phyloP scores from a whole-genome alignment of 1,140 invertebrate species.

The Ericerus pela region DNA sequence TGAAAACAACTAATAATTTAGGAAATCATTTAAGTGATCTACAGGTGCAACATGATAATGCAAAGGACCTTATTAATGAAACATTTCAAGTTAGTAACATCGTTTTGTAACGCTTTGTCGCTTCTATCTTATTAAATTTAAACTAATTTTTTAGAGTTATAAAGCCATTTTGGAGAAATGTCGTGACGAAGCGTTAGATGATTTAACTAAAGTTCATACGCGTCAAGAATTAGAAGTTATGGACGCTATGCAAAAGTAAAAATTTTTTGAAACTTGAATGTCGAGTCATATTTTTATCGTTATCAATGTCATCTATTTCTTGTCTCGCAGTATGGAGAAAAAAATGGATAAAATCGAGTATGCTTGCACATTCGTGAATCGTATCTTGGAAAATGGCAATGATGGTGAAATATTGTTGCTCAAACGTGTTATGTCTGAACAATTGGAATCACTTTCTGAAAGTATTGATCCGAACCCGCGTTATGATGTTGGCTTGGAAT shows the following conservation, averaged over 20 bases:
- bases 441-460: constrained; percentile 34
- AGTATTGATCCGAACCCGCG: background rate
- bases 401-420: constrained; percentile 65
- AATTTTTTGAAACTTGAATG: too few relatives aligned
- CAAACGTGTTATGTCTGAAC: constrained; percentile 55
- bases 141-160: constrained; percentile 41
- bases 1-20: constrained; percentile 52
- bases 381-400: constrained; percentile 64
- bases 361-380: constrained; percentile 63
- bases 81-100: constrained; percentile 42
- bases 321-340: constrained; percentile 46
- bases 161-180: constrained; percentile 65
- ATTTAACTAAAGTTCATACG: constrained; percentile 64
- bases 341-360: constrained; percentile 66
- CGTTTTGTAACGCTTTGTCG: background rate
- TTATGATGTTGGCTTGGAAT: constrained; percentile 40
- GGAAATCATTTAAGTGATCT: constrained; percentile 67
- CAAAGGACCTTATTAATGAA: constrained; percentile 69
- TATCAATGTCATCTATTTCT: constrained; percentile 7
- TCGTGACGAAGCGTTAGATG: constrained; percentile 53
- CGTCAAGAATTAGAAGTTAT: constrained; percentile 72
- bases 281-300: background rate
- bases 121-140: background rate
- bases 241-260: constrained; percentile 60
- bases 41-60: constrained; percentile 68